phyloP scores from a whole-genome alignment of 2,113 vertebrate species.

The Micromys minutus region DNA sequence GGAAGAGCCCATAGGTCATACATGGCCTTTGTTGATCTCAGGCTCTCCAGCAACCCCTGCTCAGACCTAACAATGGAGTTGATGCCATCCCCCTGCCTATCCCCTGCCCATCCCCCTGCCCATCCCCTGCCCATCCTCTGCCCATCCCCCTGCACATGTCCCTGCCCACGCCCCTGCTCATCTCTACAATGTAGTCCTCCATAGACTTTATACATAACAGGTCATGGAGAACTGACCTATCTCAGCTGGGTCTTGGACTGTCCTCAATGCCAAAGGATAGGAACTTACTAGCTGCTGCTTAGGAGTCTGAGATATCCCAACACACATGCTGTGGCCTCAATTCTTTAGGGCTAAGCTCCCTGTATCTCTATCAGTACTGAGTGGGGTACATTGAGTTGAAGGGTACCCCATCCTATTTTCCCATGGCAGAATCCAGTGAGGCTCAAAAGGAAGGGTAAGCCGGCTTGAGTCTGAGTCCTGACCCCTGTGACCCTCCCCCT shows the following conservation, averaged over 20 bases:
- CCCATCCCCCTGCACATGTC: no score
- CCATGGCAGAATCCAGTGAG: not conserved
- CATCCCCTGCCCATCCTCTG: no score
- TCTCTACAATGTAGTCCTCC: no score
- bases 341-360: not conserved
- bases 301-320: not conserved
- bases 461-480: not conserved
- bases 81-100: not conserved
- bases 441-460: not conserved
- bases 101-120: no score
- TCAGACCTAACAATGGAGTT: not conserved
- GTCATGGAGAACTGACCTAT: not conserved
- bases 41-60: not conserved
- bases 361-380: not conserved
- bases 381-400: not conserved
- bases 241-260: not conserved
- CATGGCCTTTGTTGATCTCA: accelerated
- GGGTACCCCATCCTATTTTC: not conserved
- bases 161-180: not conserved
- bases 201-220: not conserved
- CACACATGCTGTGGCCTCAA: no score
- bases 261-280: not conserved
- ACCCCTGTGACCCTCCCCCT: not conserved
- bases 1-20: not conserved
- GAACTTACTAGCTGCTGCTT: not conserved